Evolutionary conservation across 2,888 invertebrate genomes (phyloP), one percentile per base, ranked within the genome.

Genomic region (Alcis repandata): DNA sequence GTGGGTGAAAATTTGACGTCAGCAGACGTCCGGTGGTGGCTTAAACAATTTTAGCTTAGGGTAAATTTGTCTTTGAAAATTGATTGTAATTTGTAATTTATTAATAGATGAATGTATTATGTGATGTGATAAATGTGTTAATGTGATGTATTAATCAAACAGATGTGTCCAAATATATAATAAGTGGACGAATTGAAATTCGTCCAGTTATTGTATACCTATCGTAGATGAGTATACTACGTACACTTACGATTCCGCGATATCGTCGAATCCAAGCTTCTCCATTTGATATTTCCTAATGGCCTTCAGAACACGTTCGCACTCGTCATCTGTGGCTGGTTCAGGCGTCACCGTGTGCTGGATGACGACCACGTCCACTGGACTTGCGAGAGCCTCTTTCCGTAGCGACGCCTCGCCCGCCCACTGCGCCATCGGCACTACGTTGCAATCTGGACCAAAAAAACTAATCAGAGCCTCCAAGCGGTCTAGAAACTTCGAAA

Each of bases 251-350:
- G 95, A 95, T 75, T 92, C 94, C 32, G 93, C 95, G 59, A 95
- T 94, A 74, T 95, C 95, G 46, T 84, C 81, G 78, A 93, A 95
- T 13, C 89, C 84, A 19, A 89, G 68, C 1, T 75, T 74, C 52
- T 93, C 84, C 79, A 93, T 93, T 19, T 95, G 95, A 70, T 91
- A 91, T 54, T 85, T 79, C 68, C 95, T 94, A 40, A 95, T 94
- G 22, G 80, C 85, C 27, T 80, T 86, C 4, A 92, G 76, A 0
- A 83, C 70, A 6, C 71, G 68, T 3, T 87, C 82, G 70, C 95
- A 95, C 0, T 83, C 75, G 0, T 75, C 77, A 56, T 89, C 86
- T 0, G 84, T 86, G 0, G 61, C 32, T 65, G 95, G 95, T 15
- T 86, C 84, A 0, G 85, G 76, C 0, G 94, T 93, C 0, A 91